Percentiles rank a stretch among this genome's conserved stretches.
phyloP scores from a whole-genome alignment of 2,113 vertebrate species.

The Fulica atra region DNA sequence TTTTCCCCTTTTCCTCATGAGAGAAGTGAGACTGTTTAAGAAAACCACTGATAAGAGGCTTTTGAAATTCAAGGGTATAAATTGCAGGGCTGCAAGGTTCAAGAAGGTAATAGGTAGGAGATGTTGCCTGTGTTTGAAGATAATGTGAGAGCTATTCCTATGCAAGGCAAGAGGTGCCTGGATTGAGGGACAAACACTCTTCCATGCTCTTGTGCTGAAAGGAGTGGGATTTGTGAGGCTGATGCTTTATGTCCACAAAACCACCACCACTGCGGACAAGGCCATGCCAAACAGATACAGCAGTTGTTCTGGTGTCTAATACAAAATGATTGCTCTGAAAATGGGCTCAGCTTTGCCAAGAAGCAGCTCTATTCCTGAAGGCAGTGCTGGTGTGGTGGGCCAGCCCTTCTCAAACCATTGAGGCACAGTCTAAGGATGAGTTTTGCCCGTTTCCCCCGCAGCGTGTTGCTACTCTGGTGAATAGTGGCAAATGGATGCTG shows the following conservation, averaged over 20 bases:
- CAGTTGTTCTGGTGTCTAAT: background rate
- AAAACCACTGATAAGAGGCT: background rate
- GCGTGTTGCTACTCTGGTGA: too few species aligned
- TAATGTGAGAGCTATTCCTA: background rate
- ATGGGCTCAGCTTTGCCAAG: background rate
- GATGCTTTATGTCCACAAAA: background rate
- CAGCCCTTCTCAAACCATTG: background rate
- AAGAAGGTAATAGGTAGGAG: background rate
- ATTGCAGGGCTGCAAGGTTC: background rate
- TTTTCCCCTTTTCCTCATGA: background rate
- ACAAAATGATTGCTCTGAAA: background rate
- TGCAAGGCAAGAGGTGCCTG: background rate
- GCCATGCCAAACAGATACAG: rapidly evolving
- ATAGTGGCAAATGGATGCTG: background rate
- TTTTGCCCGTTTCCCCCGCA: background rate
- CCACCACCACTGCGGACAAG: background rate
- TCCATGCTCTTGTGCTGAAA: background rate
- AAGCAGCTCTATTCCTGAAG: background rate
- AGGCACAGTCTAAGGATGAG: background rate
- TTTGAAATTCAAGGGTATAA: background rate
- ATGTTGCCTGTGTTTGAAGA: background rate
- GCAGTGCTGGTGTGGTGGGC: background rate
- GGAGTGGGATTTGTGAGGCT: background rate
- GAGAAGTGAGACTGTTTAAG: background rate
- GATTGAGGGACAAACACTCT: background rate